phyloP scores from a whole-genome alignment of 2,113 vertebrate species.

The Bombycilla garrulus region DNA sequence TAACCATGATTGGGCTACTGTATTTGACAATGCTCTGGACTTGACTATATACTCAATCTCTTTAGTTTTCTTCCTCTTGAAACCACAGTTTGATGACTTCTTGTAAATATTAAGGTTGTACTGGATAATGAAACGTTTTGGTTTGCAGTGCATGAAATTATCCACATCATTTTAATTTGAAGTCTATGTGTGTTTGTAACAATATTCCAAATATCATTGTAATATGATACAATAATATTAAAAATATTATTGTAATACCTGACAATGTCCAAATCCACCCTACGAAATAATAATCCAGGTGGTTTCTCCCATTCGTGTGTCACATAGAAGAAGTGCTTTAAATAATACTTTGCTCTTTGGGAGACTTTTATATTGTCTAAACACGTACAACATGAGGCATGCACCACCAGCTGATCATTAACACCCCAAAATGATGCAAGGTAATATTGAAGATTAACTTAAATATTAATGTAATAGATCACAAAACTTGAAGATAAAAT shows the following conservation, averaged over 20 bases:
- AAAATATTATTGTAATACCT: not conserved
- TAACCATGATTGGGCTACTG: not conserved
- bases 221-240: not conserved
- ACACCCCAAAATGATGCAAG: not conserved
- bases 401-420: not conserved
- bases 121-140: not conserved
- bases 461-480: not conserved
- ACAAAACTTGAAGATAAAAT: not conserved
- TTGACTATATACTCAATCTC: not conserved
- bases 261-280: not conserved
- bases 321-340: not conserved
- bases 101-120: not conserved
- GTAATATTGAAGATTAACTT: not conserved
- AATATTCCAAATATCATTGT: not conserved
- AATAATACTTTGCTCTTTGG: not conserved
- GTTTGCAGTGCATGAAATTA: not conserved
- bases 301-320: not conserved
- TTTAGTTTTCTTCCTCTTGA: not conserved
- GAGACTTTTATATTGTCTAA: not conserved
- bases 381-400: not conserved
- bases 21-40: not conserved
- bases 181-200: not conserved
- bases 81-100: not conserved
- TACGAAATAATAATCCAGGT: not conserved
- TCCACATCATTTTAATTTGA: not conserved